phyloP scores from a whole-genome alignment of 2,113 vertebrate genomes.

The Paedocypris sp. region DNA sequence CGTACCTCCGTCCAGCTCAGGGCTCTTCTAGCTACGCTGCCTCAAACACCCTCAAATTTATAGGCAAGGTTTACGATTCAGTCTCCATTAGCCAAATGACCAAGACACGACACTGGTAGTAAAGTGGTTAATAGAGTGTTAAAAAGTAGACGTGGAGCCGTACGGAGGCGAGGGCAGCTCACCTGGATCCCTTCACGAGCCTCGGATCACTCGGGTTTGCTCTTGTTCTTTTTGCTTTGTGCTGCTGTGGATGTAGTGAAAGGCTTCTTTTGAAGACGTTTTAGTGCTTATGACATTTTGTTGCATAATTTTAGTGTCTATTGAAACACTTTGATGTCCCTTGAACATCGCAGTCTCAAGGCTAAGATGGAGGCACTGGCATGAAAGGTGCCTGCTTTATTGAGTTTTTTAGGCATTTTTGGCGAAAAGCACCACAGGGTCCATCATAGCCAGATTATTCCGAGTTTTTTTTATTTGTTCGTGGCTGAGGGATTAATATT shows the following conservation, averaged over 20 bases:
- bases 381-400: slow-evolving; percentile 5
- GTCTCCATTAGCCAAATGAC: too few species aligned
- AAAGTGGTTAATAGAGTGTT: too few species aligned
- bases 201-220: slow-evolving; percentile 47
- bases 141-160: slow-evolving; percentile 12
- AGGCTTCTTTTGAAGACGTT: slow-evolving; percentile 9
- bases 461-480: background rate
- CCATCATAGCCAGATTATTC: background rate
- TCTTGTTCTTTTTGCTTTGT: slow-evolving; percentile 30
- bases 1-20: slow-evolving; percentile 40
- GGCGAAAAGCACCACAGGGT: background rate
- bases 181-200: slow-evolving; percentile 63
- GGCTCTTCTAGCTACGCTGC: background rate
- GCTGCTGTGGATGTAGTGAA: slow-evolving; percentile 45
- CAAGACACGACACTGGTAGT: too few species aligned
- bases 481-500: too few species aligned
- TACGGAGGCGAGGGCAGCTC: slow-evolving; percentile 49
- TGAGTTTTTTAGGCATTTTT: background rate
- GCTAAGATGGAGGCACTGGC: slow-evolving; percentile 18
- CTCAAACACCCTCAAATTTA: too few species aligned
- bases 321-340: slow-evolving; percentile 26
- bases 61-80: too few species aligned
- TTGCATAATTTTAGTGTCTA: slow-evolving; percentile 50
- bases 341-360: slow-evolving; percentile 11
- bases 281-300: slow-evolving; percentile 25